Evolutionary conservation across 1,140 invertebrate species (phyloP), one percentile per base, ranked within the genome.

Genomic region (Dolichoris vasculosae): DNA sequence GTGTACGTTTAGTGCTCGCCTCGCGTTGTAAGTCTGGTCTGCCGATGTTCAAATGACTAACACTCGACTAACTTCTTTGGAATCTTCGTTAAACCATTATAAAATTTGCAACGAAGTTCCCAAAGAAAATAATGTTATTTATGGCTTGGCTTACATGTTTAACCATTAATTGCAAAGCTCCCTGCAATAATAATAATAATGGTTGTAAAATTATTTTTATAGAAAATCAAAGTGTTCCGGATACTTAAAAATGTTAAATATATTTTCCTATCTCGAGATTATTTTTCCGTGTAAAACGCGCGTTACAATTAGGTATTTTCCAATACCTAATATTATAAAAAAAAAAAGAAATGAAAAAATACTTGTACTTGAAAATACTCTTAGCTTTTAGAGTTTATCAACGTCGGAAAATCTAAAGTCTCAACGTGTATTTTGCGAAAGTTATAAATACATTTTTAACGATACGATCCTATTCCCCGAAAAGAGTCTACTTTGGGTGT

Each of bases 1-100:
- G 48, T 69, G 30, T 75, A 73, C 35, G 3, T 32, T 8, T 85
- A 85, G 32, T 32, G 46, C 73, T 84, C 75, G 26, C 88, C 90
- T 92, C 90, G 87, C 88, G 89, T 92, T 92, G 92, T 93, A 92
- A 93, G 91, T 91, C 88, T 88, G 89, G 90, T 92, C 89, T 90
- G 84, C 71, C 86, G 67, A 86, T 83, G 80, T 79, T 86, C 75
- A 51, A 92, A 88, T 88, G 82, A 92, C 91, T 92, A 93, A 93
- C 92, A 90, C 87, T 84, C 67, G 64, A 90, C 90, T 91, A 92
- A 92, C 88, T 90, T 87, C 81, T 82, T 82, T 82, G 83, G 32
- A 85, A 80, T 51, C 26, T 59, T 86, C 32, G n/a, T 73, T 84
- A 9, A 43, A 82, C 8, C 15, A 26, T 59, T 26, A 26, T 20